Conservation (phyloP, 1,140 invertebrate species). For the Prorops nasuta region DNA sequence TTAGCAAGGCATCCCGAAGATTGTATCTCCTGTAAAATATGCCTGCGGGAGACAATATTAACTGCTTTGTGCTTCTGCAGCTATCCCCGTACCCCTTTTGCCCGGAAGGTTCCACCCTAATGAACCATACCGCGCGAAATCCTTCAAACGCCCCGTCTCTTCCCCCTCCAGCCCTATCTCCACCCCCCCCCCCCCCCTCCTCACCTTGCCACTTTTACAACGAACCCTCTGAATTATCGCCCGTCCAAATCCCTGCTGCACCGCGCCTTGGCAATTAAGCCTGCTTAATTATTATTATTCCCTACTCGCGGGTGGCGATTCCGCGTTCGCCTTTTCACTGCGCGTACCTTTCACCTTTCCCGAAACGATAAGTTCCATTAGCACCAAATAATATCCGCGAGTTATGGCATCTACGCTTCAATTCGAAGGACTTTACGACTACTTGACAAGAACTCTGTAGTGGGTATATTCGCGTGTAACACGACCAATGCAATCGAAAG, state of each 20-base stretch:
- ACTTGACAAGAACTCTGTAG: too few species aligned
- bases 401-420: too few species aligned
- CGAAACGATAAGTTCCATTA: background rate
- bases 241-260: constrained; percentile 25
- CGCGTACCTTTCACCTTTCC: constrained; percentile 22
- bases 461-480: too few species aligned
- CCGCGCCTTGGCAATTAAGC: constrained; percentile 33
- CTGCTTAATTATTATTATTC: constrained; percentile 35
- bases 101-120: constrained; percentile 34
- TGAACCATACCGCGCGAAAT: constrained; percentile 29
- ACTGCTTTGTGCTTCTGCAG: constrained; percentile 52
- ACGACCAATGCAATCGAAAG: too few species aligned
- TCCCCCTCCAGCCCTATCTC: constrained; percentile 18
- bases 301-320: constrained; percentile 30
- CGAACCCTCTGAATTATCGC: constrained; percentile 26
- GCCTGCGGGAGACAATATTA: constrained; percentile 55
- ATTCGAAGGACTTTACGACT: too few species aligned
- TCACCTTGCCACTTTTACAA: too few species aligned
- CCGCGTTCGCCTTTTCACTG: constrained; percentile 20
- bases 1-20: constrained; percentile 55
- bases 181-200: background rate
- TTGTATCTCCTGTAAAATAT: constrained; percentile 56
- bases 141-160: constrained; percentile 19
- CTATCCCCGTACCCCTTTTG: constrained; percentile 29
- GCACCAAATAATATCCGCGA: too few species aligned